Evolutionary conservation across 2,113 vertebrate genomes (phyloP), one percentile per base, ranked within the genome.

Genomic region (Myotis brandtii): DNA sequence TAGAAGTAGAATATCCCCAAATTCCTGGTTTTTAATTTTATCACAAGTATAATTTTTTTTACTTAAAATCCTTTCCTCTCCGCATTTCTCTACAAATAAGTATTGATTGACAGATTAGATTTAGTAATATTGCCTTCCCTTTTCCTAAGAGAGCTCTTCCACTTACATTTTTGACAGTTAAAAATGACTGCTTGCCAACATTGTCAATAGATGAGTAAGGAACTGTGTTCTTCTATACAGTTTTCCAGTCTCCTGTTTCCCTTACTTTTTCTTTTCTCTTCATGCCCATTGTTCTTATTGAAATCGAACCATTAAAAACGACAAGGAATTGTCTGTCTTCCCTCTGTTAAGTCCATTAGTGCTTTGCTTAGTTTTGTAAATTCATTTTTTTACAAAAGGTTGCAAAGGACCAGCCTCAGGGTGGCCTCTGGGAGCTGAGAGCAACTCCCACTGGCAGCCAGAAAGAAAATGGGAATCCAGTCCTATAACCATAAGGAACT

Each of bases 151-250:
- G 93, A 95, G 69, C 72, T 90, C 70, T 56, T 96, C 86, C 67
- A 23, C 70, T 81, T 85, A 87, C 37, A 82, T 82, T 95, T 86
- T 88, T 95, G 91, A 96, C 93, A 90, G 76, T 32, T 90, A 93
- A 92, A 91, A 96, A 94, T 76, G 97, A 87, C 77, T 87, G 88
- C 91, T 96, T 97, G 93, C 89, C 91, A 84, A 94, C 93, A 97
- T 37, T 91, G 93, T 97, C 89, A 95, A 59, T 67, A 62, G 87
- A 96, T 76, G 81, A 87, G 64, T 75, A 89, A 89, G 70, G 80
- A 94, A 96, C 25, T 67, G 43, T 67, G 50, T 52, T 86, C 82
- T 90, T 81, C 79, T 72, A 16, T 40, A 9, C 14, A 30, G 48
- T 89, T 96, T 92, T 88, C 62, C 67, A 93, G 82, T 46, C 46